Conservation (phyloP, 1,140 invertebrate species). For the Zaprionus tsacasi region DNA sequence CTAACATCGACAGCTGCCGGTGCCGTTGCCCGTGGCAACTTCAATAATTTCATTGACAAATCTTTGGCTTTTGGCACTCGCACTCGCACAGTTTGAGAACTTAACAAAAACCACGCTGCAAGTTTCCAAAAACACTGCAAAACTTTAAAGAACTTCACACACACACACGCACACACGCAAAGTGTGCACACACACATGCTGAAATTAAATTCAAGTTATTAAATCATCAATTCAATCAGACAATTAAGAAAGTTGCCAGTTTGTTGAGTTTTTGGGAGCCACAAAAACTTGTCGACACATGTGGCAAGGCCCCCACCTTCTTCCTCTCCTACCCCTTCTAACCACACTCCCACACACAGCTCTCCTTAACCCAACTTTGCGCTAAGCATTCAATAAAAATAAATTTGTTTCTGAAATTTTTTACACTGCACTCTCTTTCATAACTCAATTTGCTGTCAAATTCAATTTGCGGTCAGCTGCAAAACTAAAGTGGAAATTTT, state of each 20-base stretch:
- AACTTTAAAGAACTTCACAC: conserved; percentile 32
- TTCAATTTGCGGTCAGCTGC: conserved; percentile 37
- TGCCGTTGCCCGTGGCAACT: conserved; percentile 33
- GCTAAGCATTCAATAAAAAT: conserved; percentile 51
- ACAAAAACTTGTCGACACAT: conserved; percentile 73
- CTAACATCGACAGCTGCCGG: conserved; percentile 21
- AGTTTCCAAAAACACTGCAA: conserved; percentile 51
- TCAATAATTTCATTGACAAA: conserved; percentile 56
- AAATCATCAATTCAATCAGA: conserved; percentile 84
- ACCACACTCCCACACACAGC: no score
- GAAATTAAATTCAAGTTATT: conserved; percentile 83
- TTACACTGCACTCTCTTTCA: conserved; percentile 28
- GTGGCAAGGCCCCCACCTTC: conserved; percentile 26
- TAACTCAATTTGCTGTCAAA: conserved; percentile 64
- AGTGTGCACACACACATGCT: conserved; percentile 11
- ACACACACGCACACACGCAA: conserved; percentile 13
- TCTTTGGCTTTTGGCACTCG: conserved; percentile 57
- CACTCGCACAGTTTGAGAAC: conserved; percentile 44
- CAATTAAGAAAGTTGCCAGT: conserved; percentile 80
- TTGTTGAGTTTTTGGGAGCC: conserved; percentile 49
- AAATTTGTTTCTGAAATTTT: conserved; percentile 42
- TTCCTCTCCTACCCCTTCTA: background rate
- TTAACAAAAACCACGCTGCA: conserved; percentile 66
- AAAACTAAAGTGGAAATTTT: conserved; percentile 16
- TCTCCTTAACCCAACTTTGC: conserved; percentile 34